Evolutionary conservation across 2,797 vertebrate genomes (phyloP).

Genomic region (Syngnathus acus): DNA sequence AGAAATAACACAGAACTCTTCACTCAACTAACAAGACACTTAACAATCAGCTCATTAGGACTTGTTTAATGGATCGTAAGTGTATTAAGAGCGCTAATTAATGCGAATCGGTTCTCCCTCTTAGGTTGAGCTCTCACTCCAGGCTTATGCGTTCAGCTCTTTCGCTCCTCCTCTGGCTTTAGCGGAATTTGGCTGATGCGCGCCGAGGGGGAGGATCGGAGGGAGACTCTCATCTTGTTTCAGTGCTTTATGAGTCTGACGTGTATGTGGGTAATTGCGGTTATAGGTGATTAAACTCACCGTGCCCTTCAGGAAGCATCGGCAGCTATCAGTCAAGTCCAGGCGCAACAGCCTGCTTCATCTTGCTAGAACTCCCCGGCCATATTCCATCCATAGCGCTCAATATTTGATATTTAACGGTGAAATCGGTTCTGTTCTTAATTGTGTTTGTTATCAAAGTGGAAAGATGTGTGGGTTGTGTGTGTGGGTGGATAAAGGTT

Average conservation of each 20-base stretch:
- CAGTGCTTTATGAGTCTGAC: conserved; percentile 75
- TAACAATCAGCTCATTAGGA: conserved; percentile 31
- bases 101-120: conserved; percentile 34
- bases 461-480: not conserved
- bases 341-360: conserved; percentile 22
- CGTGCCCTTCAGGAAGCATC: conserved; percentile 70
- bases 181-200: conserved; percentile 68
- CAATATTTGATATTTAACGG: not conserved
- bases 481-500: conserved; percentile 32
- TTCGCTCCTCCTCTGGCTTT: conserved; percentile 59
- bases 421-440: not conserved
- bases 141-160: conserved; percentile 42
- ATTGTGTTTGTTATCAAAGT: not conserved
- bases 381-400: too few relatives aligned
- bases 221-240: conserved; percentile 73
- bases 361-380: conserved; percentile 5
- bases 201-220: conserved; percentile 42
- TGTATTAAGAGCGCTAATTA: conserved; percentile 61
- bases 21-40: conserved; percentile 25
- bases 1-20: conserved; percentile 21
- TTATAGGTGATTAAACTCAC: conserved; percentile 83
- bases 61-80: conserved; percentile 50
- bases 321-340: conserved; percentile 64
- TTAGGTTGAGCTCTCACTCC: conserved; percentile 32
- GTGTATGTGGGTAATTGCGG: conserved; percentile 75